Evolutionary conservation across 1,140 invertebrate genomes (phyloP), one percentile per base, ranked within the genome.

Genomic region (Drosophila ohnishii): DNA sequence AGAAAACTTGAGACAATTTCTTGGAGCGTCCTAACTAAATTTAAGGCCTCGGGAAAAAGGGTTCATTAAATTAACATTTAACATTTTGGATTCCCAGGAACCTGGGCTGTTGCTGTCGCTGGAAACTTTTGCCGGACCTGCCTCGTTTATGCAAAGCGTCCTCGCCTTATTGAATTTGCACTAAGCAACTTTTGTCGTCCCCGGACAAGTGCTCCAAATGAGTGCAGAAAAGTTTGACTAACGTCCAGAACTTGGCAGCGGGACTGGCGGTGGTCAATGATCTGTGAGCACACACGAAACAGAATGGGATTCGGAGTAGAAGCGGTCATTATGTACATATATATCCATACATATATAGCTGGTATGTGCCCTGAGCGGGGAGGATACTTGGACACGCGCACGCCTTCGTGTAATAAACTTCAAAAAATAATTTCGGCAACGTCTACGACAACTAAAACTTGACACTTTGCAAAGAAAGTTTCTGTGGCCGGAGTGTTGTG

Each of bases 371-470:
- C 7, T 34, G 28, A 32, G 28, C 28, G 34, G 44, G 60, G 35
- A 45, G 51, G 61, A 75, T 63, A 70, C 72, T 71, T 61, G 66
- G 50, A 59, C 56, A 76, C 75, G 57, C 61, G 62, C 60, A 50
- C 66, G 56, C 70, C 75, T 65, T 65, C 59, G 69, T 78, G 73
- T 71, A 87, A 87, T 84, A 84, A 83, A 87, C 84, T 83, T 87
- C 75, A 86, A 87, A 86, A 85, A 83, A 87, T 87, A 86, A 86
- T 87, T 87, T 88, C 60, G 57, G 47, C 79, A 76, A 50, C 80
- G 84, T 83, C 80, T 83, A 77, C 75, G 76, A 84, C 84, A 87
- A 84, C 84, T 88, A 83, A 88, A 87, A 84, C 79, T 88, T 87
- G 80, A 87, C 84, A 87, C 83, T 87, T 87, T 88, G 56, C 80